Evolutionary conservation across 2,888 invertebrate species (phyloP).

Genomic region (Syrphus vitripennis): DNA sequence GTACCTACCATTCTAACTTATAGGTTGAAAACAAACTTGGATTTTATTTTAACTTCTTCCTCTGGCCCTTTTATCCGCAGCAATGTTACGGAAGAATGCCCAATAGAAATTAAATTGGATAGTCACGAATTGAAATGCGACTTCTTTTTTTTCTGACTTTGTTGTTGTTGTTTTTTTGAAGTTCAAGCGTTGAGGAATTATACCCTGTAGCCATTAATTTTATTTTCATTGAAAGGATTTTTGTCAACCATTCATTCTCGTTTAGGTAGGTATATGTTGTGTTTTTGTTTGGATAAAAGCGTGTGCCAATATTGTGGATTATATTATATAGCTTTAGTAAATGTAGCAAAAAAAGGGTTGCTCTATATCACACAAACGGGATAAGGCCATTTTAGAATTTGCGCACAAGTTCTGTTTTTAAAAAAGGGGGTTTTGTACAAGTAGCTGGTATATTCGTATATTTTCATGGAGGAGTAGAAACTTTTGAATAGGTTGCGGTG

Average conservation of each 20-base stretch:
- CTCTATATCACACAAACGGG: background rate
- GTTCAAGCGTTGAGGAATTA: constrained; percentile 41
- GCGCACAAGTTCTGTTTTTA: constrained; percentile 33
- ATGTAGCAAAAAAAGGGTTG: background rate
- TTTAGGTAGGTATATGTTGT: background rate
- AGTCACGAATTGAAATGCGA: constrained; percentile 45
- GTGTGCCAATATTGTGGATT: constrained; percentile 11
- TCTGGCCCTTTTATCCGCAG: background rate
- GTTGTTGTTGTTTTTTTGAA: background rate
- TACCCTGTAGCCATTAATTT: constrained; percentile 59
- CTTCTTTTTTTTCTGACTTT: background rate
- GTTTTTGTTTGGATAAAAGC: constrained; percentile 6
- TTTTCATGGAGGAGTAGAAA: constrained; percentile 19
- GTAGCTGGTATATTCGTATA: background rate
- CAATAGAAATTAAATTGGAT: constrained; percentile 60
- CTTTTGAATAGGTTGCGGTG: constrained; percentile 26
- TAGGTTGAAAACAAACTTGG: constrained; percentile 28
- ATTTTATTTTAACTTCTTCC: background rate
- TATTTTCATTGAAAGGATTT: constrained; percentile 51
- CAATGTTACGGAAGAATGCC: constrained; percentile 47
- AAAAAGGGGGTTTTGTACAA: background rate
- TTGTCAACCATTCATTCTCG: constrained; percentile 41
- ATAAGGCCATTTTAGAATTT: constrained; percentile 41
- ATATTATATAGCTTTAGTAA: background rate
- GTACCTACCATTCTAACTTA: background rate